Percentiles rank a stretch among this genome's conserved stretches.
Evolutionary conservation across 2,113 vertebrate genomes (phyloP).

Genomic region (Jacana jacana): DNA sequence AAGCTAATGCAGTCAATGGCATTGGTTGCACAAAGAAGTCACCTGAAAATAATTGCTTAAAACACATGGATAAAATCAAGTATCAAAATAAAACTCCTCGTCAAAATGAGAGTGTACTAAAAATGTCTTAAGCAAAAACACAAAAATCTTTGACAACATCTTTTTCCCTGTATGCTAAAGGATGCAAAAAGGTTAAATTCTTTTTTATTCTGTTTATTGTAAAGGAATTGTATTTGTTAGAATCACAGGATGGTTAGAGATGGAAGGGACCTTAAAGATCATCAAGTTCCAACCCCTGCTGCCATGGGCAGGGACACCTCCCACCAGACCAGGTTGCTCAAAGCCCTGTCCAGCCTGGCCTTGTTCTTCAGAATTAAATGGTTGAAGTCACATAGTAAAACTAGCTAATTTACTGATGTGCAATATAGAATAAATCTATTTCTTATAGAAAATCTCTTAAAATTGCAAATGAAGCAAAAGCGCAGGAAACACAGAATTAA

Average conservation of each 20-base stretch:
- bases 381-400: neutral
- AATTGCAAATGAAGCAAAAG: slow-evolving; percentile 63
- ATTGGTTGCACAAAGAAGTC: neutral
- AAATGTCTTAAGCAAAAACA: neutral
- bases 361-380: neutral
- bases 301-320: no score
- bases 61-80: neutral
- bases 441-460: slow-evolving; percentile 14
- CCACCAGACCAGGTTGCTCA: no score
- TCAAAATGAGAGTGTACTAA: neutral
- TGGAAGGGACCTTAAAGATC: no score
- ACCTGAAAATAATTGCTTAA: neutral
- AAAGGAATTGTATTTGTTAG: neutral
- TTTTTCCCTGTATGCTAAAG: neutral
- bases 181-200: neutral
- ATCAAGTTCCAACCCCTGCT: no score
- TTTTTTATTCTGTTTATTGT: neutral
- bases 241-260: no score
- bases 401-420: neutral
- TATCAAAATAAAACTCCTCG: neutral
- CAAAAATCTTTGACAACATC: neutral
- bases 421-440: neutral
- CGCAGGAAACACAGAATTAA: slow-evolving; percentile 50
- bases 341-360: no score
- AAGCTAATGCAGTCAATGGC: neutral